Conservation (phyloP, 1,140 invertebrate genomes). For the Planococcus citri region DNA sequence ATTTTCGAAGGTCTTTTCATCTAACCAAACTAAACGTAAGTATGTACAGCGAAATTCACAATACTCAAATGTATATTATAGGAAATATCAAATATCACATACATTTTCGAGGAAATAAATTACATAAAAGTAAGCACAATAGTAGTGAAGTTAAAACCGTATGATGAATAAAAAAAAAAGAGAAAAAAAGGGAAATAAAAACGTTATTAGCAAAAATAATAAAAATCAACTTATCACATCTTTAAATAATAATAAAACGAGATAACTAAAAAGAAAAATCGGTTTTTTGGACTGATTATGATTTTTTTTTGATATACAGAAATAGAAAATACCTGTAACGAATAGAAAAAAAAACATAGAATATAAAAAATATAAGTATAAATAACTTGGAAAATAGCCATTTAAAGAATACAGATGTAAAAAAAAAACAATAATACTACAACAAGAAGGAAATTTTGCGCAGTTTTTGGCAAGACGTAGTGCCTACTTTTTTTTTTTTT, state of each 20-base stretch:
- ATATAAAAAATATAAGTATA: neutral
- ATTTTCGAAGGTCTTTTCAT: too few relatives aligned
- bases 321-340: slow-evolving; percentile 12
- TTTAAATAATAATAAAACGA: slow-evolving; percentile 21
- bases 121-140: slow-evolving; percentile 11
- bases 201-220: neutral
- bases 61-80: slow-evolving; percentile 1
- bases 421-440: neutral
- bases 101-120: slow-evolving; percentile 13
- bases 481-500: neutral
- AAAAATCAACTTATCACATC: slow-evolving; percentile 18
- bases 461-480: neutral
- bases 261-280: slow-evolving; percentile 14
- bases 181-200: neutral
- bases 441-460: neutral
- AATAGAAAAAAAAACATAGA: neutral
- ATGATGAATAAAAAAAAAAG: neutral
- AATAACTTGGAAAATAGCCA: neutral
- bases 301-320: slow-evolving; percentile 14
- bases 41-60: neutral
- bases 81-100: slow-evolving; percentile 17
- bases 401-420: neutral
- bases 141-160: slow-evolving; percentile 3
- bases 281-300: neutral
- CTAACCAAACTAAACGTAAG: too few relatives aligned